phyloP scores from a whole-genome alignment of 1,140 invertebrate species.

The Drosophila lini region DNA sequence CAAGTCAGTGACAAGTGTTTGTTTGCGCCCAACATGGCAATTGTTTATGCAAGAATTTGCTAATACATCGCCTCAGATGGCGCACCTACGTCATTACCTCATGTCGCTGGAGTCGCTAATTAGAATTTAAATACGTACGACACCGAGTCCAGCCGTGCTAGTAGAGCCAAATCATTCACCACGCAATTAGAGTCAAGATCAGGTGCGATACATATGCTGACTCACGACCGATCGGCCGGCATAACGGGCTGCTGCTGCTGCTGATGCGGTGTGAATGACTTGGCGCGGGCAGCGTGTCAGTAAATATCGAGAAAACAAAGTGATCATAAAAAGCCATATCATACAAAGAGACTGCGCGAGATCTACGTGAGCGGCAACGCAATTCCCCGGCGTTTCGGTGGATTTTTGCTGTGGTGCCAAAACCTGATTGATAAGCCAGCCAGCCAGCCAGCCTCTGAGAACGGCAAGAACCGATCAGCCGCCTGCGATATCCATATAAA shows the following conservation, averaged over 20 bases:
- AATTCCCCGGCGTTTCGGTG: conserved; percentile 23
- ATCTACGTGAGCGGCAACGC: conserved; percentile 59
- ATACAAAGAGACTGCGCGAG: conserved; percentile 31
- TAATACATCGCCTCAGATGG: conserved; percentile 29
- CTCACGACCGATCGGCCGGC: conserved; percentile 23
- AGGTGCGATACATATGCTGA: conserved; percentile 12
- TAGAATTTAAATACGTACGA: conserved; percentile 49
- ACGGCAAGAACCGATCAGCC: conserved; percentile 39
- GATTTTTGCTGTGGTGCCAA: conserved; percentile 31
- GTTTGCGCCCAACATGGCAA: conserved; percentile 25
- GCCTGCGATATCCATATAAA: conserved; percentile 39
- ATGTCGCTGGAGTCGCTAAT: conserved; percentile 54
- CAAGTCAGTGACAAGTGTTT: conserved; percentile 25
- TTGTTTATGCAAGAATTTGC: conserved; percentile 56
- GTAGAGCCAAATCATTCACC: conserved; percentile 57
- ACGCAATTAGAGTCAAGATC: conserved; percentile 24
- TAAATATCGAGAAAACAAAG: conserved; percentile 58
- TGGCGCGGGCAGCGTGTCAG: conserved; percentile 49
- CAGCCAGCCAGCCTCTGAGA: conserved; percentile 30
- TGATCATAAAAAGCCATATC: conserved; percentile 43
- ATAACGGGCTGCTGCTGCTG: conserved; percentile 31
- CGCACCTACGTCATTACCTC: conserved; percentile 63
- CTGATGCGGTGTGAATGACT: conserved; percentile 63
- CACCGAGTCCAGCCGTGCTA: not conserved
- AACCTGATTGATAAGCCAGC: conserved; percentile 67